Evolutionary conservation across 2,113 vertebrate genomes (phyloP), one percentile per base, ranked within the genome.

Genomic region (Nyctereutes procyonoides): DNA sequence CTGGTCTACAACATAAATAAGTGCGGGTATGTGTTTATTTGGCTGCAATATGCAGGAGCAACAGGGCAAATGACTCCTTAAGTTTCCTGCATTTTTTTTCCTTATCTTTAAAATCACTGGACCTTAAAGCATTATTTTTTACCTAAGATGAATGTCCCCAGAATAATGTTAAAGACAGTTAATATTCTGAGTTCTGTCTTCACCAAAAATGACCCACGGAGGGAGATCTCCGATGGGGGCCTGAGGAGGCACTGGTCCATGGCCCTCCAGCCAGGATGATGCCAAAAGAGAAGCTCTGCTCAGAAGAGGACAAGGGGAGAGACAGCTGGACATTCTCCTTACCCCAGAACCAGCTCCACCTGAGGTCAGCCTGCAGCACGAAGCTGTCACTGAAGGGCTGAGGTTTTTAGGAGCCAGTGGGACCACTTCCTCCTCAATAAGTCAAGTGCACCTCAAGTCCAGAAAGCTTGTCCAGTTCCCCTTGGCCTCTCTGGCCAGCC

Each of bases 1-100:
- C 74, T 97, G 76, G 74, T 79, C 92, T 96, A 30, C 38, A 90
- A 80, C 77, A 88, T 97, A 96, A 98, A 96, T 90, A 98, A 97
- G 94, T 48, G 4, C 4, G 22, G 73, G 77, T 51, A 88, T 84
- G 85, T 83, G 90, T 97, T 92, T 97, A 85, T 88, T 96, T 90
- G 87, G 81, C 71, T 95, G 30, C 56, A 93, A 43, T 62, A 81
- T 26, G 85, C 28, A 71, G 80, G 26, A 92, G 62, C 81, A 77
- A 90, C 38, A 76, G 89, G 76, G 87, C 38, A 95, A 92, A 73
- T 69, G 80, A 82, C 60, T 88, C 69, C 17, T 55, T 24, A 12
- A 51, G 8, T 51, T 95, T 95, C 93, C 38, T 65, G 38, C n/a
- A 88, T 85, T 94, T 96, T 93, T 96, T 30, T 3, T 30, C 3